Evolutionary conservation across 2,888 invertebrate genomes (phyloP).

Genomic region (Chelonus formosanus): DNA sequence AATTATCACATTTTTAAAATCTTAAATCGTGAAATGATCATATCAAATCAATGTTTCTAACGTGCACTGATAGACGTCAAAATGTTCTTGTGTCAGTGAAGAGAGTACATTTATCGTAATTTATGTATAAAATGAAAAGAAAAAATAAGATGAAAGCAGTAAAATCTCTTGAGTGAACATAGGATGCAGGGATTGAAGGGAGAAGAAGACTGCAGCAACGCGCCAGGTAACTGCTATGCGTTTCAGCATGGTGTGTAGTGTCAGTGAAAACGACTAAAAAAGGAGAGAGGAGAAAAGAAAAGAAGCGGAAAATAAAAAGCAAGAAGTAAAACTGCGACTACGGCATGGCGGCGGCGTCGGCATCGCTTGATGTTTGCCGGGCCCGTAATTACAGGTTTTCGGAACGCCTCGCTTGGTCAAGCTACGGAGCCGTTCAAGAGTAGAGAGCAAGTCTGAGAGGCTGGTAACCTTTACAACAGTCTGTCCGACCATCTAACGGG

Average conservation of each 20-base stretch:
- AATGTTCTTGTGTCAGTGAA: slow-evolving; percentile 20
- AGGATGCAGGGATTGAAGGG: slow-evolving; percentile 10
- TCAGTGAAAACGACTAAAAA: slow-evolving; percentile 30
- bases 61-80: slow-evolving; percentile 40
- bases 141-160: slow-evolving; percentile 11
- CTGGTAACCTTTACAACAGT: slow-evolving; percentile 16
- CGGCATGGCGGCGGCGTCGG: slow-evolving; percentile 54
- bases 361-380: slow-evolving; percentile 64
- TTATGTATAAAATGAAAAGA: slow-evolving; percentile 31
- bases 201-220: slow-evolving; percentile 26
- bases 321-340: slow-evolving; percentile 40
- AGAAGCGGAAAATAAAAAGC: slow-evolving; percentile 42
- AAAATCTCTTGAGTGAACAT: slow-evolving; percentile 22
- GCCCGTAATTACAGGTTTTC: slow-evolving; percentile 65
- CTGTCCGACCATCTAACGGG: slow-evolving; percentile 23
- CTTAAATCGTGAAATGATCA: slow-evolving; percentile 26
- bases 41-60: slow-evolving; percentile 13
- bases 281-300: slow-evolving; percentile 37
- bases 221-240: slow-evolving; percentile 31
- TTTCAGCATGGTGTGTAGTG: slow-evolving; percentile 17
- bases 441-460: slow-evolving; percentile 21
- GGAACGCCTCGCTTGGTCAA: slow-evolving; percentile 52
- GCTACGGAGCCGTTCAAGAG: slow-evolving; percentile 25
- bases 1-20: neutral
- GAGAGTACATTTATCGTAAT: slow-evolving; percentile 33